Evolutionary conservation across 2,797 vertebrate genomes (phyloP).

Genomic region (Peromyscus aztecus): DNA sequence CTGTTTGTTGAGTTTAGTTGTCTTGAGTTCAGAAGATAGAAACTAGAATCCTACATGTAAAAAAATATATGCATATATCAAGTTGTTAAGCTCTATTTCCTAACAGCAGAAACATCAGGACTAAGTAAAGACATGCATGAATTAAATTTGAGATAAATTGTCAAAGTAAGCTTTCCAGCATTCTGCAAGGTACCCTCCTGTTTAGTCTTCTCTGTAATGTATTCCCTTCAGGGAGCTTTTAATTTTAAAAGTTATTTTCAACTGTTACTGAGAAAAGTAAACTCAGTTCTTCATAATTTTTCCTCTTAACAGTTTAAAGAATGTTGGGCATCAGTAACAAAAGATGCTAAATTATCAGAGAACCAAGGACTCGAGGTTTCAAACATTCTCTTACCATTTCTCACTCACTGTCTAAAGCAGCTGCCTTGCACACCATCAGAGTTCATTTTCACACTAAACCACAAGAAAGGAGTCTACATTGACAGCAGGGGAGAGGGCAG

Average conservation of each 20-base stretch:
- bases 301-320: not conserved
- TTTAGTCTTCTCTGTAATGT: conserved; percentile 29
- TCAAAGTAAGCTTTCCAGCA: conserved; percentile 47
- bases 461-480: conserved; percentile 53
- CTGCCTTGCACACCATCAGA: conserved; percentile 53
- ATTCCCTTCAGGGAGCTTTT: conserved; percentile 54
- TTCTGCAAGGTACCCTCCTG: not conserved
- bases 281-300: conserved; percentile 54
- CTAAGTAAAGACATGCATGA: conserved; percentile 42
- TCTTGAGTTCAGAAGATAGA: conserved; percentile 62
- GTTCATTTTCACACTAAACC: conserved; percentile 53
- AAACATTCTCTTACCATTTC: not conserved
- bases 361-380: conserved; percentile 24
- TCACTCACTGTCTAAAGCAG: conserved; percentile 43
- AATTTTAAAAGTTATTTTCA: conserved; percentile 64
- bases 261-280: conserved; percentile 48
- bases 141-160: conserved; percentile 60
- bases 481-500: conserved; percentile 13
- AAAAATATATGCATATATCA: conserved; percentile 42
- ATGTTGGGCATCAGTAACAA: not conserved
- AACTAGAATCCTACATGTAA: conserved; percentile 65
- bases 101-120: conserved; percentile 42
- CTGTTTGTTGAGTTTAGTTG: conserved; percentile 65
- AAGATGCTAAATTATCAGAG: not conserved
- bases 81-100: conserved; percentile 63